Evolutionary conservation across 2,888 invertebrate genomes (phyloP).

Genomic region (Drosophila borealis): DNA sequence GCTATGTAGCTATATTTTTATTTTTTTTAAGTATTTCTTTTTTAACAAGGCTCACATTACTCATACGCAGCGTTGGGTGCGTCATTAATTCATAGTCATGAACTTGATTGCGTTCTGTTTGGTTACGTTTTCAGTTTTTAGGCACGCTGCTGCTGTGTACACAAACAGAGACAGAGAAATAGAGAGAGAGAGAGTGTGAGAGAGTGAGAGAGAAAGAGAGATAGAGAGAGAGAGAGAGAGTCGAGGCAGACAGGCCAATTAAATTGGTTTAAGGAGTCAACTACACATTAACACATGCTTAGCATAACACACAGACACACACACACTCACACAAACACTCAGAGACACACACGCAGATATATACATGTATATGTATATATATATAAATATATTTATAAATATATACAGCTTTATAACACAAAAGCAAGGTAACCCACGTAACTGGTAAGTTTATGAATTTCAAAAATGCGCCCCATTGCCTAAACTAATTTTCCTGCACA

Average conservation of each 20-base stretch:
- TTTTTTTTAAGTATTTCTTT: neutral
- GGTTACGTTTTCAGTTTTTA: conserved; percentile 38
- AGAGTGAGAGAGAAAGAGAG: neutral
- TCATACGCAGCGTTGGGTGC: conserved; percentile 53
- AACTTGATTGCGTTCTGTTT: conserved; percentile 70
- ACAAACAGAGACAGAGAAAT: conserved; percentile 5
- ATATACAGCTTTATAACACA: conserved; percentile 10
- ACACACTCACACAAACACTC: conserved; percentile 5
- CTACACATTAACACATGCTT: conserved; percentile 77
- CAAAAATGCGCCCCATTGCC: conserved; percentile 68
- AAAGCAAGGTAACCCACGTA: conserved; percentile 40
- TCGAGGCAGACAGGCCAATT: conserved; percentile 68
- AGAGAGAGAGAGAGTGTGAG: too few relatives aligned
- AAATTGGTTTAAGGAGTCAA: conserved; percentile 73
- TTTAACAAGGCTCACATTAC: conserved; percentile 31
- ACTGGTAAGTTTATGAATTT: conserved; percentile 72
- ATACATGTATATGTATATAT: conserved; percentile 5
- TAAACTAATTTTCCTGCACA: conserved; percentile 70
- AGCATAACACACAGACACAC: conserved; percentile 14
- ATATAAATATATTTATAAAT: conserved; percentile 6
- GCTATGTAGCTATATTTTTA: neutral
- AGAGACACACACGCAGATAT: conserved; percentile 1
- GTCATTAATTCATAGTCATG: conserved; percentile 78
- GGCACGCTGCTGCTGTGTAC: conserved; percentile 25
- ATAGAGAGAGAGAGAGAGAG: neutral